Evolutionary conservation across 1,140 invertebrate genomes (phyloP).

Genomic region (Mercenaria mercenaria): DNA sequence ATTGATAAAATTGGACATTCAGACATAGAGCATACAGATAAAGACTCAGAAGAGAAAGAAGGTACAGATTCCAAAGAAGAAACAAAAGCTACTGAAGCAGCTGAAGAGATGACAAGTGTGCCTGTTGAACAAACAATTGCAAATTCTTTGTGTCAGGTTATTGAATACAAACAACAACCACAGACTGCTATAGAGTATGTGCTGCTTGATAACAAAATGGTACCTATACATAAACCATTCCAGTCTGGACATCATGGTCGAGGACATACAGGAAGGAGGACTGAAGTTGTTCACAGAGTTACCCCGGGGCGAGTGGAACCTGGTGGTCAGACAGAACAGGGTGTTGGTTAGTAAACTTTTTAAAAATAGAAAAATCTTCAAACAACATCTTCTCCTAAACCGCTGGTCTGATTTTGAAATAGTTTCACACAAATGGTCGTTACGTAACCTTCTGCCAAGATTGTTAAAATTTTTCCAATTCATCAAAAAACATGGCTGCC

Average conservation of each 20-base stretch:
- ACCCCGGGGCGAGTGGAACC: conserved; percentile 4
- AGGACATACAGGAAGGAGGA: background rate
- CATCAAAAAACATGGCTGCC: too few relatives aligned
- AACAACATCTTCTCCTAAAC: too few relatives aligned
- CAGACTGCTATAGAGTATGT: conserved; percentile 53
- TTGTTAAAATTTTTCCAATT: too few relatives aligned
- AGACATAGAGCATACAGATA: background rate
- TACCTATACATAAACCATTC: conserved; percentile 55
- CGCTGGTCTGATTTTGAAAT: too few relatives aligned
- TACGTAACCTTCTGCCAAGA: too few relatives aligned
- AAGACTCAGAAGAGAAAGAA: background rate
- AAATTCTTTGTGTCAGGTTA: conserved; percentile 32
- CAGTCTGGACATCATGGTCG: background rate
- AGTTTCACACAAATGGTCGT: too few relatives aligned
- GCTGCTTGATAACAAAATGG: conserved; percentile 51
- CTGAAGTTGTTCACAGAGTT: background rate
- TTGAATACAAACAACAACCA: conserved; percentile 27
- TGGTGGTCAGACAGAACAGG: background rate
- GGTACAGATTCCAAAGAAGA: background rate
- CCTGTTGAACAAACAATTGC: conserved; percentile 30
- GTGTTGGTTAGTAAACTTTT: background rate
- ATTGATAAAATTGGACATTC: background rate
- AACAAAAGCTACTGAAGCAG: background rate
- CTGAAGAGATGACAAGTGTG: background rate
- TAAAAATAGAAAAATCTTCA: too few relatives aligned